These are phyloP conservation scores for Sacculina carcini DNA, from an alignment of 2,888 invertebrate genomes.

Conservation along the genomic window DNA sequence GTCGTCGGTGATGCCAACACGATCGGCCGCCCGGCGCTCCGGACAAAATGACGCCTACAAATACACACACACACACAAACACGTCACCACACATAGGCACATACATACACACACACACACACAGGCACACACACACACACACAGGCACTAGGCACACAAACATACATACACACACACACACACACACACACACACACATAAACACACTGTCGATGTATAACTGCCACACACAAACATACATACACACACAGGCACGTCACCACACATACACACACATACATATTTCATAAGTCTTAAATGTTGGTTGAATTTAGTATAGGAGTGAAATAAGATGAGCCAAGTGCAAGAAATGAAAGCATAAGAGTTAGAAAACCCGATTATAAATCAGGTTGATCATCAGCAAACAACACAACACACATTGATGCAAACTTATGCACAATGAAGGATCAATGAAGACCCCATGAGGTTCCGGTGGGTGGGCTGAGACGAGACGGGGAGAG, in stretches of 20 bases:
- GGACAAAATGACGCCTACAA: constrained; percentile 47
- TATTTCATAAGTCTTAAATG: not conserved
- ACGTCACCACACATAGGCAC: not conserved
- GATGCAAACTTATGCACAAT: too few species aligned
- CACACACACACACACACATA: not conserved
- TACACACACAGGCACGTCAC: not conserved
- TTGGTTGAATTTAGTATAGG: not conserved
- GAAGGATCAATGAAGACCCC: too few species aligned
- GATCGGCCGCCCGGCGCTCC: constrained; percentile 53
- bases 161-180: not conserved
- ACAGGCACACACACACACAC: not conserved
- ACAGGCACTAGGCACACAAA: too few species aligned
- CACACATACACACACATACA: not conserved
- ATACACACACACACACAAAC: not conserved
- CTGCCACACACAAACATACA: not conserved
- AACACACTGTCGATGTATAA: not conserved
- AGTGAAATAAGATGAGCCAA: too few species aligned
- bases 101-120: not conserved
- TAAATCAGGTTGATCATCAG: too few species aligned
- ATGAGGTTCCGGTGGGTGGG: too few species aligned
- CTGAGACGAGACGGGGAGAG: too few species aligned
- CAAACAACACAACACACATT: too few species aligned
- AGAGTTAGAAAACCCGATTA: too few species aligned
- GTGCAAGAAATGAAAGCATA: too few species aligned
- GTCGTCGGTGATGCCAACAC: constrained; percentile 42